Percentiles rank a stretch among this genome's conserved stretches.
phyloP scores from a whole-genome alignment of 2,888 invertebrate species.

The Chymomyza fuscimana region DNA sequence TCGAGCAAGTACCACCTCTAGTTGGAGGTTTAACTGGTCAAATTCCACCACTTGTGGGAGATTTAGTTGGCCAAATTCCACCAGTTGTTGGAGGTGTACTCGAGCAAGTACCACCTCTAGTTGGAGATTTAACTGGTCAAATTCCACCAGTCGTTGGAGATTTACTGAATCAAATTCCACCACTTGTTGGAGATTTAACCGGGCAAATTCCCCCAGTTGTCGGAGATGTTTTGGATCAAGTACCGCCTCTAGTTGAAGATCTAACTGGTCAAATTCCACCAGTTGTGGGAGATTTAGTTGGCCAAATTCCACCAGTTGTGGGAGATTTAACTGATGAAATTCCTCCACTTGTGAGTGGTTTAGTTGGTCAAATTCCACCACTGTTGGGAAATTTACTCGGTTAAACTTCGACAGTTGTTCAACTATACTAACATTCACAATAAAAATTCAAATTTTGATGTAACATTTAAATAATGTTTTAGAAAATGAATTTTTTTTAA shows the following conservation, averaged over 20 bases:
- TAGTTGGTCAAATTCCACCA: background rate
- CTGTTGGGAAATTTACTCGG: no score
- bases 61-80: background rate
- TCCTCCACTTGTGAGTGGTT: background rate
- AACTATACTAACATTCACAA: no score
- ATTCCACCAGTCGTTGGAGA: no score
- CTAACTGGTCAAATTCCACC: background rate
- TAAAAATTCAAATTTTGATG: no score
- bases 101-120: no score
- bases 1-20: background rate
- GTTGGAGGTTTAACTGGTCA: background rate
- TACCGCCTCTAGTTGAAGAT: background rate
- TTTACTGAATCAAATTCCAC: no score
- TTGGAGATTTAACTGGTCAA: no score
- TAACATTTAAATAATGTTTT: no score
- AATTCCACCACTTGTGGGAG: background rate
- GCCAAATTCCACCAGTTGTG: background rate
- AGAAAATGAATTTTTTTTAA: no score
- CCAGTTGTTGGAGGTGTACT: background rate
- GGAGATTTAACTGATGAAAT: no score
- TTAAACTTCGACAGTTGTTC: no score
- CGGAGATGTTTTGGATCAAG: background rate
- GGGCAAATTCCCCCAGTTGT: background rate
- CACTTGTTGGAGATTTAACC: no score
- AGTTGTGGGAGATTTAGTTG: background rate